A percentile compares a stretch with the other conserved stretches of the same genome.
Conservation (phyloP, 2,113 vertebrate genomes). For the Dicrurus megarhynchus region DNA sequence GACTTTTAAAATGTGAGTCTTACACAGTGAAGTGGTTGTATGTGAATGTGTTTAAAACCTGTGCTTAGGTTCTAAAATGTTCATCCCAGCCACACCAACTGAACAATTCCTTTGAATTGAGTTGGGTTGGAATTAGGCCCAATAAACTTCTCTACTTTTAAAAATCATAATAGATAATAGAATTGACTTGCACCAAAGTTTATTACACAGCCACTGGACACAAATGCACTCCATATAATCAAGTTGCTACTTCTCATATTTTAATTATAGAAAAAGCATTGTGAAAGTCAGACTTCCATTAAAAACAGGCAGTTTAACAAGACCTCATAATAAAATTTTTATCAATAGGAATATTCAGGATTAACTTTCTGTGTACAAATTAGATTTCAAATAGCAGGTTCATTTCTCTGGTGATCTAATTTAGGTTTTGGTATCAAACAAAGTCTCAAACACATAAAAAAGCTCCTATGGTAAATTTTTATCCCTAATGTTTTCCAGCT, state of each 20-base stretch:
- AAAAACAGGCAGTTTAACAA: conserved; percentile 43
- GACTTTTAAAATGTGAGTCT: not conserved
- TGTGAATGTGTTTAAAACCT: not conserved
- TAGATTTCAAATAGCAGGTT: conserved; percentile 53
- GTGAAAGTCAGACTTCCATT: conserved; percentile 35
- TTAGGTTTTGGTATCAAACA: conserved; percentile 54
- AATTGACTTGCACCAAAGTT: conserved; percentile 32
- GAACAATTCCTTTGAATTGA: not conserved
- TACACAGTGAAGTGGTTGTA: not conserved
- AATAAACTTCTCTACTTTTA: not conserved
- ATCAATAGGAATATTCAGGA: conserved; percentile 61
- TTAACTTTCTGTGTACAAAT: conserved; percentile 65
- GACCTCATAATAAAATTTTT: conserved; percentile 57
- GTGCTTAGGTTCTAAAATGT: not conserved
- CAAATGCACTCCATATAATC: conserved; percentile 34
- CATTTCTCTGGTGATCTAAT: conserved; percentile 63
- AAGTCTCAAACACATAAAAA: conserved; percentile 59
- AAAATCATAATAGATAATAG: not conserved
- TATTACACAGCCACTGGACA: conserved; percentile 40
- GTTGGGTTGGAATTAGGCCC: not conserved
- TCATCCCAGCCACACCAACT: not conserved
- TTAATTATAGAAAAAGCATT: conserved; percentile 61
- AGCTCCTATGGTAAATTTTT: conserved; percentile 52
- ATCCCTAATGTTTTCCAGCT: conserved; percentile 68
- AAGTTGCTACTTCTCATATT: conserved; percentile 37